phyloP scores from a whole-genome alignment of 2,113 vertebrate genomes.

The Barnardius zonarius region DNA sequence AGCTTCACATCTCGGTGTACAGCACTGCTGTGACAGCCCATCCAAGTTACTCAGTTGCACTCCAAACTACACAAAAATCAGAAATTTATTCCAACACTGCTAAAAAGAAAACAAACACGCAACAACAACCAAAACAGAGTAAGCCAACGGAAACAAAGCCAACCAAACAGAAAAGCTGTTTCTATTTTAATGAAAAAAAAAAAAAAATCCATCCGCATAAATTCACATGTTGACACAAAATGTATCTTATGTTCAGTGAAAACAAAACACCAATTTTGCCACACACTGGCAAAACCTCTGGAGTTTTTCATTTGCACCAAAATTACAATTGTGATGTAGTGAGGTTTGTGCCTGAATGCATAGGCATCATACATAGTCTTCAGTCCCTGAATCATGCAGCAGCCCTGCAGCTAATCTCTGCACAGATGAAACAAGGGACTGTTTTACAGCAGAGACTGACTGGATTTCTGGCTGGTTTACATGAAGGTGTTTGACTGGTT shows the following conservation, averaged over 20 bases:
- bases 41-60: not conserved
- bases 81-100: not conserved
- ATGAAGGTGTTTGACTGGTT: not conserved
- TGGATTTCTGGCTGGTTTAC: not conserved
- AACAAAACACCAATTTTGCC: not conserved
- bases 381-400: not conserved
- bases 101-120: not conserved
- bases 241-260: not conserved
- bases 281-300: not conserved
- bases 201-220: not conserved
- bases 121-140: not conserved
- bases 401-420: not conserved
- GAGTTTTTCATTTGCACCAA: not conserved
- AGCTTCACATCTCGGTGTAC: not conserved
- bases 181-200: not conserved
- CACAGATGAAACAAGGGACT: not conserved
- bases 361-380: not conserved
- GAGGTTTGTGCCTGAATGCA: no score
- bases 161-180: not conserved
- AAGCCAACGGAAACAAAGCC: not conserved
- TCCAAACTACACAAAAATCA: not conserved
- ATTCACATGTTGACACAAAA: not conserved
- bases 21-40: not conserved
- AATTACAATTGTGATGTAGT: not conserved
- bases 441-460: not conserved